Evolutionary conservation across 2,888 invertebrate species (phyloP), one percentile per base, ranked within the genome.

Genomic region (Ditula angustiorana): DNA sequence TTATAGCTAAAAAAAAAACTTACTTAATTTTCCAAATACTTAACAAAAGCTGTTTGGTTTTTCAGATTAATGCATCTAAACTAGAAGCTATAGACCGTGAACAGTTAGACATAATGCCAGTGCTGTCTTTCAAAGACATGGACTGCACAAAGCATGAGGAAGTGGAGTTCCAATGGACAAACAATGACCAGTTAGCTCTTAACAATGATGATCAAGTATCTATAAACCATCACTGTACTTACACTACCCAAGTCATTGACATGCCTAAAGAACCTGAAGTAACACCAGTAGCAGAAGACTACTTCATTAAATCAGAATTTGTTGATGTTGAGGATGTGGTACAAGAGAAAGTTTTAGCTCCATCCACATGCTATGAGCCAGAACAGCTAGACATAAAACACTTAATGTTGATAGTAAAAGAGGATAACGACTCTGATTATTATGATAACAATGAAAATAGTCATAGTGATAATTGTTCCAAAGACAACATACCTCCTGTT

Each of bases 141-240:
- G 71, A 74, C 7, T 81, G 71, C 69, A 68, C 72, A 28, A 80
- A 83, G 59, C 88, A 82, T 69, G 83, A 87, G 69, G 74, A 80
- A 61, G 71, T 76, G 0, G 78, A 81, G 53, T 90, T 85, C 68
- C 82, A 86, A 69, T 87, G 87, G 86, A 75, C 77, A 0, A 80
- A 77, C 64, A 71, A 72, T n/a, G 83, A 79, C 64, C 74, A 86
- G 7, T 67, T 76, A 3, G 71, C 71, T 33, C 23, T 74, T 5
- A n/a, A n/a, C n/a, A 57, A 71, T 3, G 71, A 66, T 8, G 75
- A 78, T 7, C 44, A 69, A 1, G 79, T 88, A 60, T 77, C 85
- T 0, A 71, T 86, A 5, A 68, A 82, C 1, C 82, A 86, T 23
- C 82, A 80, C 62, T 81, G 79, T 67, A 87, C 87, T 0, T 61